phyloP scores from a whole-genome alignment of 2,888 invertebrate genomes.

The Pandemis cinnamomeana region DNA sequence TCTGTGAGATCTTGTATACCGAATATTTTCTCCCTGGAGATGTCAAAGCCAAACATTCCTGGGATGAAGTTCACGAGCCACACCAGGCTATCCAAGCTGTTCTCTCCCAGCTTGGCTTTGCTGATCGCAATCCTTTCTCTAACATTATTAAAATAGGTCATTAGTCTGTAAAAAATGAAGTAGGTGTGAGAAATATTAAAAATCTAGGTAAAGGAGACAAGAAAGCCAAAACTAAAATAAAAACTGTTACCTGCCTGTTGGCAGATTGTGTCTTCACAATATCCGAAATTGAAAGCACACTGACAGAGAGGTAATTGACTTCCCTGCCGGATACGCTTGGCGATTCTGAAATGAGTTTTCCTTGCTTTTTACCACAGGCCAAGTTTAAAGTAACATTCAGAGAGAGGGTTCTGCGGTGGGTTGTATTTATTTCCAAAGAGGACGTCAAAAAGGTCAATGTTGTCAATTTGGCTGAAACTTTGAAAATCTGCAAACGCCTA shows the following conservation, averaged over 20 bases:
- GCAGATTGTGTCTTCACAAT: too few relatives aligned
- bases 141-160: slow-evolving; percentile 45
- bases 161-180: slow-evolving; percentile 31
- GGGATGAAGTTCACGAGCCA: slow-evolving; percentile 64
- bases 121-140: slow-evolving; percentile 43
- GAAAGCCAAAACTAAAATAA: too few relatives aligned
- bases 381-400: neutral
- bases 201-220: neutral
- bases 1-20: slow-evolving; percentile 45
- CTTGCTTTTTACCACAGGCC: neutral
- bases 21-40: slow-evolving; percentile 53
- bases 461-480: too few relatives aligned
- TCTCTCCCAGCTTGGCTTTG: slow-evolving; percentile 50
- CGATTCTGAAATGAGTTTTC: neutral
- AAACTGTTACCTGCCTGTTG: too few relatives aligned
- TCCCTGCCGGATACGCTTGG: neutral
- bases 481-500: too few relatives aligned
- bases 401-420: neutral
- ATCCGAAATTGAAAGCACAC: neutral
- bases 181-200: neutral
- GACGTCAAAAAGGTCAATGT: too few relatives aligned
- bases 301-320: neutral
- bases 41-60: slow-evolving; percentile 59
- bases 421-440: neutral
- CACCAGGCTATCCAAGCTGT: slow-evolving; percentile 59